Evolutionary conservation across 2,113 vertebrate genomes (phyloP).

Genomic region (Dasyurus viverrinus): DNA sequence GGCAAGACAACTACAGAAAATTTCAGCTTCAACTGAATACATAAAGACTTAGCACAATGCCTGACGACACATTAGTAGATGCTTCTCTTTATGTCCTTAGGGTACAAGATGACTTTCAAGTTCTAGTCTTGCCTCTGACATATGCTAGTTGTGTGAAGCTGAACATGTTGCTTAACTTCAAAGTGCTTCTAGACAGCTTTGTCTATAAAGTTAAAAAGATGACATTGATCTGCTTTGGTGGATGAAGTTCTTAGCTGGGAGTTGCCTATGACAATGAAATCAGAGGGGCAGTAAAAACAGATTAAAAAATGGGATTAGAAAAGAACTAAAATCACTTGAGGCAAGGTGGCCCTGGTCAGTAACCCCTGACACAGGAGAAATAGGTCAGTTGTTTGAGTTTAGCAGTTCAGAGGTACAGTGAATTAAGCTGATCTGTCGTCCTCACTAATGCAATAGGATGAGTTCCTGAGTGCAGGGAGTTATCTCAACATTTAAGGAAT

Average conservation of each 20-base stretch:
- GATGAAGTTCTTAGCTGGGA: not conserved
- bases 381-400: not conserved
- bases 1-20: not conserved
- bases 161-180: too few species aligned
- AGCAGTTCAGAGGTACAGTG: not conserved
- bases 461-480: too few species aligned
- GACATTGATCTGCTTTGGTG: not conserved
- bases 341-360: too few species aligned
- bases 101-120: not conserved
- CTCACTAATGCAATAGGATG: not conserved
- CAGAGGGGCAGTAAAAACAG: not conserved
- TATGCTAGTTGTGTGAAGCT: too few species aligned
- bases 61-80: too few species aligned
- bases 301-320: too few species aligned
- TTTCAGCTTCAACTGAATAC: not conserved
- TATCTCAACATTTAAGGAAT: not conserved
- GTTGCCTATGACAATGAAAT: not conserved
- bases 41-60: not conserved
- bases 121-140: too few species aligned
- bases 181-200: too few species aligned
- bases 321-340: not conserved
- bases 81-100: not conserved
- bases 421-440: not conserved
- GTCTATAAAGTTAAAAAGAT: not conserved
- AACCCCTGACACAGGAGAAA: not conserved